Base-by-base conservation (phyloP, 35 echinoderm and acorn worm genomes). In the Eucidaris tribuloides region DNA sequence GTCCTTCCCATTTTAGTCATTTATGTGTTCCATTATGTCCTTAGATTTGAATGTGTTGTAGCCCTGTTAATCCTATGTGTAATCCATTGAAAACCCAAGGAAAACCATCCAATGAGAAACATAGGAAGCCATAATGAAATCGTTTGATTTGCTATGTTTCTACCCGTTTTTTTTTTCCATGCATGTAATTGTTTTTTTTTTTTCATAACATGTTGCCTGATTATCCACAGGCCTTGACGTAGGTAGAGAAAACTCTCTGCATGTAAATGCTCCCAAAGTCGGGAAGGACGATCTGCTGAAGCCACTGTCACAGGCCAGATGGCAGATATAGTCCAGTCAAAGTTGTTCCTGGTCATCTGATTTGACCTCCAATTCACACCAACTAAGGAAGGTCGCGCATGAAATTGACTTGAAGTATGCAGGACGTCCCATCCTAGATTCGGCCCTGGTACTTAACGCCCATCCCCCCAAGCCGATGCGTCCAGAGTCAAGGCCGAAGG, bases 311-410 rank as follows among this genome's bases (percentile, higher is more conserved):
- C 46, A n/a, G 58, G 62, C 95, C 95, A 4, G 77, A 87, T 42
- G 95, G 87, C 22, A 85, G 90, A 77, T 46, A 83, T 3, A 45
- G 92, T 29, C 82, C 86, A n/a, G 86, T 92, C 34, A 78, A 78
- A 43, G 65, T 93, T 7, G 79, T 64, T 11, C 83, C 79, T 4
- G 79, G 83, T 66, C 44, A 64, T 54, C 7, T 86, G 82, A 4
- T 88, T 86, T 45, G 87, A 62, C 37, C 63, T 84, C 15, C 80
- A 62, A 32, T 98, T 98, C 50, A 63, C 60, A 24, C 95, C 95
- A 2, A 83, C 84, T 14, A 87, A 98, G 42, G 95, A 98, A 76
- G 95, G 95, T 39, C 90, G n/a, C 87, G 20, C 83, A 98, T 42
- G 42, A 77, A 22, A 65, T 93, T 35, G 91, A 82, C 19, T 79